Base-by-base conservation (phyloP, 2,797 vertebrate species). In the Loriculus beryllinus region DNA sequence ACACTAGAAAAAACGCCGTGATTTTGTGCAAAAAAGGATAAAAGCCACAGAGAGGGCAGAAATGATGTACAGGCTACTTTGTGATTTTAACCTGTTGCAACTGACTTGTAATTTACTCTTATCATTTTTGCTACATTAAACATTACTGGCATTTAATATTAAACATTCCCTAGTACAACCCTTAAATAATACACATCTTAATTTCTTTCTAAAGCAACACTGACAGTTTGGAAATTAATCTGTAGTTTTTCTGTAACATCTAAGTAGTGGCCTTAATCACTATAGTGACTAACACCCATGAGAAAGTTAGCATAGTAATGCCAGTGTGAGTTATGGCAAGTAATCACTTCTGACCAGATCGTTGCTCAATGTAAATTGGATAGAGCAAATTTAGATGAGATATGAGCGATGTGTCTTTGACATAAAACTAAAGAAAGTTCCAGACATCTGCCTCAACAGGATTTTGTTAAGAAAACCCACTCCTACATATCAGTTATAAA, bases 351-450 rank as follows among this genome's bases (percentile, higher is more conserved):
- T 89, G 79, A 88, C 85, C 89, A 86, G 56, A 88, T 70, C 48
- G 35, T 63, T 64, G 7, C 37, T 90, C 8, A 7, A 31, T 47
- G 45, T 82, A 92, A 91, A 92, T 48, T 1, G 8, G 54, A 88
- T 88, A 54, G 9, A 86, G 39, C 67, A 91, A 96, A 91, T 94
- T 96, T 92, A 93, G 87, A 92, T 0, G 10, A 91, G 51, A n/a
- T 90, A 86, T n/a, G 37, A 95, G 64, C 67, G 72, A 67, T 86
- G 84, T 81, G 89, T 91, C 80, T 92, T 93, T 94, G 95, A 94
- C 85, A 95, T 91, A 91, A 91, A 96, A 92, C 88, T 94, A 88
- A 88, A 95, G 96, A 92, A 95, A 96, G 83, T 95, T 94, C 86
- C 96, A 96, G 95, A 74, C 94, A 96, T 95, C 93, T 96, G 92